Conservation (phyloP, 2,797 vertebrate genomes). For the Erethizon dorsatum region DNA sequence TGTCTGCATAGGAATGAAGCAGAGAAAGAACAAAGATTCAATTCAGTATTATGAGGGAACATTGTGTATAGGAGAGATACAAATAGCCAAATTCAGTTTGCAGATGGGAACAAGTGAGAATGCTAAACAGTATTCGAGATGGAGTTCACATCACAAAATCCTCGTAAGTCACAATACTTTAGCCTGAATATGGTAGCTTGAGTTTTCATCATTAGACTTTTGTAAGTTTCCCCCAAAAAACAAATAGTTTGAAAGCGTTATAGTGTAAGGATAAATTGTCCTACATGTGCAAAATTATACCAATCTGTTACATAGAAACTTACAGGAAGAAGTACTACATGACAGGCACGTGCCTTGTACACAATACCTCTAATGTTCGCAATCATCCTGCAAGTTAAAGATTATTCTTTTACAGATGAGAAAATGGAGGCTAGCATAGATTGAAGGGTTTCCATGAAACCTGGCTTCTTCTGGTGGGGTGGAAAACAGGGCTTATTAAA, state of each 20-base stretch:
- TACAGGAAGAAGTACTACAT: not conserved
- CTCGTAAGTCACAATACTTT: not conserved
- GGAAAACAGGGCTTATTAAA: conserved; percentile 2
- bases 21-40: conserved; percentile 3
- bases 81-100: conserved; percentile 15
- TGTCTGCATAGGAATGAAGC: not conserved
- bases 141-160: not conserved
- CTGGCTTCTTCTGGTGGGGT: not conserved
- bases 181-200: not conserved
- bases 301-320: not conserved
- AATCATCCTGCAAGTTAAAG: not conserved
- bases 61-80: not conserved
- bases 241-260: not conserved
- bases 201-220: not conserved
- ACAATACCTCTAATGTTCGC: not conserved
- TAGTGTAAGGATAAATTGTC: not conserved
- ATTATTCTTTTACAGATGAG: not conserved
- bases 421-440: not conserved
- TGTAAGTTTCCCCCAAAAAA: not conserved
- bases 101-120: not conserved
- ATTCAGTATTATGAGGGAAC: not conserved
- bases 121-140: not conserved
- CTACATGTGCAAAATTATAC: not conserved
- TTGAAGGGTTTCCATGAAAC: not conserved
- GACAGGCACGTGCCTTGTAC: not conserved